Evolutionary conservation across 2,888 invertebrate species (phyloP), one percentile per base, ranked within the genome.

Genomic region (Diarsia dahlii): DNA sequence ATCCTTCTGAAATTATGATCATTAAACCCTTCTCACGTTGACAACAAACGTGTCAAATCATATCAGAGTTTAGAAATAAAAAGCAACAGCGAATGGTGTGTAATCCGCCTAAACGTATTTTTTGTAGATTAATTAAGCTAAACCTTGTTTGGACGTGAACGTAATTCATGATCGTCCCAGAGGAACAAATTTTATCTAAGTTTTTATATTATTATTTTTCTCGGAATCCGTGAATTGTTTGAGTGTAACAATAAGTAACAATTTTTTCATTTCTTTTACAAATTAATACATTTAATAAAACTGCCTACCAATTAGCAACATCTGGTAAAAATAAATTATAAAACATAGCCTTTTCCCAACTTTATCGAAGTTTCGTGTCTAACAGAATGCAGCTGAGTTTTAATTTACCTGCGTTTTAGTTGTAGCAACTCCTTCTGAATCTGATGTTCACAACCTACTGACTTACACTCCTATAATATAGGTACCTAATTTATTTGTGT

Each of bases 71-170:
- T n/a, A 10, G 8, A 62, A 76, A 80, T 74, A 20, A 80, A 56
- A n/a, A 63, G 71, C 46, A 52, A 34, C 28, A 62, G 23, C 18
- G 8, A 23, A 9, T 54, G 56, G 69, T 82, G 76, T 85, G 74
- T 48, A 71, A 64, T 62, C 46, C 13, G 34, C 85, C 46, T 82
- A 63, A 75, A 79, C 66, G 82, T 83, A 88, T 91, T 92, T 91
- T 93, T 91, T 93, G 91, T 83, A 92, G 91, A 93, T 93, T 93
- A 94, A 93, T 94, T 92, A 93, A 89, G 89, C 90, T 91, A 89
- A 90, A 88, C 81, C 87, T 78, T 89, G 89, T 91, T 92, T 90
- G 89, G 89, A 89, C 89, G 87, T 86, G 83, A 86, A 81, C 84
- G 88, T 92, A 91, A 92, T 93, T 93, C 92, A 89, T 90, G 89